Conservation (phyloP, 37 sponge, comb jelly and placozoan genomes). For the Axinella damicornis region DNA sequence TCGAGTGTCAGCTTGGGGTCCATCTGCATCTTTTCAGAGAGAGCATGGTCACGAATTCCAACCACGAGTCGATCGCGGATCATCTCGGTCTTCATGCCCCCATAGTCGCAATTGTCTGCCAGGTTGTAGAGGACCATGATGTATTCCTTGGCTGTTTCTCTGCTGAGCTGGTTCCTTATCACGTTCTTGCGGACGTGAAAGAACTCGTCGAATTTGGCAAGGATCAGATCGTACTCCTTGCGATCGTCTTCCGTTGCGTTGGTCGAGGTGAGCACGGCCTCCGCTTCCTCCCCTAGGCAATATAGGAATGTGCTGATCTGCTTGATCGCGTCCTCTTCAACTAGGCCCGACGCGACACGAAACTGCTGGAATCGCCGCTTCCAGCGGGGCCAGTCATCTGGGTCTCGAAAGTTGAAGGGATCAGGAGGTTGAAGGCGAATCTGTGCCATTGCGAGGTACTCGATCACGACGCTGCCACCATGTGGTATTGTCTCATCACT, state of each 20-base stretch:
- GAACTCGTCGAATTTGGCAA: conserved; percentile 8
- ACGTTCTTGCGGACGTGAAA: conserved; percentile 21
- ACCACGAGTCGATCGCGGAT: conserved; percentile 38
- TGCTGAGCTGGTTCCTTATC: background rate
- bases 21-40: conserved; percentile 17
- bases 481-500: too few relatives aligned
- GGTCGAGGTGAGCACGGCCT: conserved; percentile 6
- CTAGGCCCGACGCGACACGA: conserved; percentile 2
- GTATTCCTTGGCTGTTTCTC: conserved; percentile 7
- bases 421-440: conserved; percentile 9
- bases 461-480: too few relatives aligned
- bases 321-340: background rate
- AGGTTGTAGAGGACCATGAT: background rate
- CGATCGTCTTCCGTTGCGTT: conserved; percentile 10
- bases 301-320: conserved; percentile 20
- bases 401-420: background rate
- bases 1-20: conserved; percentile 21
- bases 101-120: conserved; percentile 22
- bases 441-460: too few relatives aligned
- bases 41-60: conserved; percentile 18
- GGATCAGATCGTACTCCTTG: conserved; percentile 3
- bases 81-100: conserved; percentile 17
- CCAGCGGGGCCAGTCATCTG: conserved; percentile 17
- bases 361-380: conserved; percentile 9
- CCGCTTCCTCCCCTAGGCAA: conserved; percentile 31